phyloP scores from a whole-genome alignment of 2,797 vertebrate species.

The Pseudochaenichthys georgianus region DNA sequence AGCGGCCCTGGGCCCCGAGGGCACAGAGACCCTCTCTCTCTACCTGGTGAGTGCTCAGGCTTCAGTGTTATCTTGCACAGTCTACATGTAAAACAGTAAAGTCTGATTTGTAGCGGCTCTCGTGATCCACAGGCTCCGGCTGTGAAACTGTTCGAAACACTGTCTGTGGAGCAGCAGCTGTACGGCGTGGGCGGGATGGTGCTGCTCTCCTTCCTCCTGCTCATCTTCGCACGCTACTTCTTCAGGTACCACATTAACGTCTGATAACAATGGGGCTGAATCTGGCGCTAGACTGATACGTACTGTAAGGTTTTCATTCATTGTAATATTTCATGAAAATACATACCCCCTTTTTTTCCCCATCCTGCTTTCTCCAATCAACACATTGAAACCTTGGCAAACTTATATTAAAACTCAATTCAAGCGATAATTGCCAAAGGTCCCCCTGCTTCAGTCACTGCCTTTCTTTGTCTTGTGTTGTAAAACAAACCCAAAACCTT shows the following conservation, averaged over 20 bases:
- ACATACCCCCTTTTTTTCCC: not conserved
- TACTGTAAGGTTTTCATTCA: not conserved
- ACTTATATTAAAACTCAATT: too few species aligned
- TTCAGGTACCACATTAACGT: conserved; percentile 80
- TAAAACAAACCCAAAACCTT: not conserved
- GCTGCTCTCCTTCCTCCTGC: conserved; percentile 84
- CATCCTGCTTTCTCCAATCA: not conserved
- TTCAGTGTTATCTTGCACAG: too few species aligned
- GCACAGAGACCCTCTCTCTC: conserved; percentile 77
- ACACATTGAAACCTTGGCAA: not conserved
- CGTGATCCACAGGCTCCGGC: conserved; percentile 75
- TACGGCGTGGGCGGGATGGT: conserved; percentile 81
- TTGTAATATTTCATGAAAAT: not conserved
- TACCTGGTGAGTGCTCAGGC: conserved; percentile 81
- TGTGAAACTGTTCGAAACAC: conserved; percentile 73
- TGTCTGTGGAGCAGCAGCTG: conserved; percentile 80
- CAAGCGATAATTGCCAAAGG: too few species aligned
- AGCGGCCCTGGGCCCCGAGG: conserved; percentile 75
- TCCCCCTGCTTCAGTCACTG: not conserved
- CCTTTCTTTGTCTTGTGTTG: not conserved
- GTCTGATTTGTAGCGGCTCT: conserved; percentile 4
- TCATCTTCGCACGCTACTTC: conserved; percentile 83
- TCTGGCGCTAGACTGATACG: not conserved
- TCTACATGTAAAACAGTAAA: not conserved
- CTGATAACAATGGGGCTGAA: not conserved